A percentile compares a stretch with the other conserved stretches of the same genome.
These are phyloP conservation scores for Mesembrinibis cayennensis DNA, from an alignment of 2,113 vertebrate species.

Conservation along the genomic window DNA sequence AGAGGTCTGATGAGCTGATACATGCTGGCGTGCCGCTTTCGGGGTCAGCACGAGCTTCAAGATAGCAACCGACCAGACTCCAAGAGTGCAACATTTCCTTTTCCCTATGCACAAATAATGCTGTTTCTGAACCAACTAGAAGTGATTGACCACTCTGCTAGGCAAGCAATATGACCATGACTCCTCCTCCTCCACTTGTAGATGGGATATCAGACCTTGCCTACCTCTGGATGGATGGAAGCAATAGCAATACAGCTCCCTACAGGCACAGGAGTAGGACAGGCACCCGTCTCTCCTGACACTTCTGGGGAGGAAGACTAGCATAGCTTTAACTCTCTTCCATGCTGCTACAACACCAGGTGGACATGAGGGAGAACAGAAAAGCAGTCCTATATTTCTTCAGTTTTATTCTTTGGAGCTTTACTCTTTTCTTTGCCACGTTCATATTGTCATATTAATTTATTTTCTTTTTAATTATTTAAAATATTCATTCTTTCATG, in stretches of 20 bases:
- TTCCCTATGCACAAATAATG: background rate
- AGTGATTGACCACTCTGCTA: background rate
- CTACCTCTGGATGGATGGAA: background rate
- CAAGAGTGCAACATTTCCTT: fast-evolving
- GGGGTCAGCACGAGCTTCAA: fast-evolving
- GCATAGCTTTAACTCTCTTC: background rate
- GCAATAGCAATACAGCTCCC: background rate
- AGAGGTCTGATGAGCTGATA: background rate
- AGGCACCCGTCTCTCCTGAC: background rate
- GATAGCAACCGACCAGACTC: background rate
- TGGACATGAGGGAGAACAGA: background rate
- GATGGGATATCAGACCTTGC: background rate
- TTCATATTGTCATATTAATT: background rate
- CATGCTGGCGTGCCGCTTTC: fast-evolving
- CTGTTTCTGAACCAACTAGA: background rate
- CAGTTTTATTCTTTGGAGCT: background rate
- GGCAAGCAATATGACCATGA: background rate
- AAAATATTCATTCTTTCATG: background rate
- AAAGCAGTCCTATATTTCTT: background rate
- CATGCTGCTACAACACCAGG: background rate
- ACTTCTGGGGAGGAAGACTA: background rate
- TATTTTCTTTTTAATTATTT: background rate
- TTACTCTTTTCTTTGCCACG: background rate
- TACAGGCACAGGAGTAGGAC: background rate
- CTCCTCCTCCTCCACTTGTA: background rate